phyloP scores from a whole-genome alignment of 1,140 invertebrate species.

The Pteromalus puparum region DNA sequence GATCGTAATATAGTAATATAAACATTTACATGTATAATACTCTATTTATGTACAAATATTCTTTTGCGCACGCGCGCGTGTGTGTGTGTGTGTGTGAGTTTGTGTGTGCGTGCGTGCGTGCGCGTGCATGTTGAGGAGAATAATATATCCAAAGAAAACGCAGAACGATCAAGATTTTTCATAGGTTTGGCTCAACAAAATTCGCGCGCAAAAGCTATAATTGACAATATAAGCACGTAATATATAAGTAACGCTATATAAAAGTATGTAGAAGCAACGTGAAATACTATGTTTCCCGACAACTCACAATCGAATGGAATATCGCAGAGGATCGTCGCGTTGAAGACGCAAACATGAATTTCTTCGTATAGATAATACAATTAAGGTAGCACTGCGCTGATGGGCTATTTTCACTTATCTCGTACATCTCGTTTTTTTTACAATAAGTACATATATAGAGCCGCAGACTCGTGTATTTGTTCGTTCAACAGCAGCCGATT shows the following conservation, averaged over 20 bases:
- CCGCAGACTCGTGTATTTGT: too few relatives aligned
- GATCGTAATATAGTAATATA: not conserved
- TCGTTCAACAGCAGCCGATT: too few relatives aligned
- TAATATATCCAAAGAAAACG: not conserved
- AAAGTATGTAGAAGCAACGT: too few relatives aligned
- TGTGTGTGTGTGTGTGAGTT: not conserved
- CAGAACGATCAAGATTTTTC: not conserved
- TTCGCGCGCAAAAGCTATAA: too few relatives aligned
- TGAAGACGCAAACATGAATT: not conserved
- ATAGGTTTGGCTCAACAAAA: too few relatives aligned
- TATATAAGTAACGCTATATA: too few relatives aligned
- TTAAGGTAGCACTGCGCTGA: not conserved
- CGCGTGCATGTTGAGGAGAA: not conserved
- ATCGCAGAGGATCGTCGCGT: not conserved
- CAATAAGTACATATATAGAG: too few relatives aligned
- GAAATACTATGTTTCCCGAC: not conserved
- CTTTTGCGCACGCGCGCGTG: not conserved
- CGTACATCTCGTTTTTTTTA: constrained; percentile 26
- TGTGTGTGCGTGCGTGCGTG: too few relatives aligned
- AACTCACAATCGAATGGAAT: not conserved
- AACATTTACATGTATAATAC: not conserved
- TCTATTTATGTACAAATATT: constrained; percentile 6
- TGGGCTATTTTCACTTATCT: not conserved
- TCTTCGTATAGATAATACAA: not conserved
- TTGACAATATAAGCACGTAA: too few relatives aligned